phyloP scores from a whole-genome alignment of 2,113 vertebrate species.

The Corythornis cristatus region DNA sequence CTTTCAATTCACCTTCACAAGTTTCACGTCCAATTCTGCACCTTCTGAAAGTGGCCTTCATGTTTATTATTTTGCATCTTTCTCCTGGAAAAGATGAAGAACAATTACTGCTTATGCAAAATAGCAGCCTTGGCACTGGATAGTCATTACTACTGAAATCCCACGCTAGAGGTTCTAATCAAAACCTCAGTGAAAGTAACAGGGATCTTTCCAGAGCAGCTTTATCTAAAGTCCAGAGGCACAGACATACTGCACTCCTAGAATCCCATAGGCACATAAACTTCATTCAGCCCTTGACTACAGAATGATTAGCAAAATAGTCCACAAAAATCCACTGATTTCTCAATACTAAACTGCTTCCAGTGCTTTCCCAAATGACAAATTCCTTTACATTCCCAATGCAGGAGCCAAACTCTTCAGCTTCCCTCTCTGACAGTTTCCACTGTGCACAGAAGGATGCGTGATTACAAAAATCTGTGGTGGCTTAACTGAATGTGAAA shows the following conservation, averaged over 20 bases:
- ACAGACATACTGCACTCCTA: not conserved
- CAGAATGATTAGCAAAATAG: not conserved
- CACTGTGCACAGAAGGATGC: not conserved
- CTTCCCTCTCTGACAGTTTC: conserved; percentile 10
- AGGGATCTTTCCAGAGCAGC: not conserved
- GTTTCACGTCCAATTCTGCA: not conserved
- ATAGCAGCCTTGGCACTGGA: not conserved
- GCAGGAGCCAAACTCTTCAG: conserved; percentile 19
- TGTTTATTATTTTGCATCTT: not conserved
- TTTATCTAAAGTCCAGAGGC: not conserved
- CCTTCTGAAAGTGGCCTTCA: not conserved
- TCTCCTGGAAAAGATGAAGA: not conserved
- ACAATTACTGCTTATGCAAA: not conserved
- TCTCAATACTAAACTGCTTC: not conserved
- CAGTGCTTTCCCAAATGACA: not conserved
- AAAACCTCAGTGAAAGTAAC: not conserved
- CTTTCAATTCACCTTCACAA: not conserved
- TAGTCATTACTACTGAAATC: not conserved
- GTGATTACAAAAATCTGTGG: conserved; percentile 28
- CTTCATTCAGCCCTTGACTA: not conserved
- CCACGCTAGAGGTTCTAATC: not conserved
- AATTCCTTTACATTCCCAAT: not conserved
- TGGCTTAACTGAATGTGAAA: not conserved
- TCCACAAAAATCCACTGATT: not conserved
- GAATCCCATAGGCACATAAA: not conserved